Percentiles rank a stretch among this genome's conserved stretches.
Evolutionary conservation across 1,140 invertebrate species (phyloP).

Genomic region (Gryllus bimaculatus): DNA sequence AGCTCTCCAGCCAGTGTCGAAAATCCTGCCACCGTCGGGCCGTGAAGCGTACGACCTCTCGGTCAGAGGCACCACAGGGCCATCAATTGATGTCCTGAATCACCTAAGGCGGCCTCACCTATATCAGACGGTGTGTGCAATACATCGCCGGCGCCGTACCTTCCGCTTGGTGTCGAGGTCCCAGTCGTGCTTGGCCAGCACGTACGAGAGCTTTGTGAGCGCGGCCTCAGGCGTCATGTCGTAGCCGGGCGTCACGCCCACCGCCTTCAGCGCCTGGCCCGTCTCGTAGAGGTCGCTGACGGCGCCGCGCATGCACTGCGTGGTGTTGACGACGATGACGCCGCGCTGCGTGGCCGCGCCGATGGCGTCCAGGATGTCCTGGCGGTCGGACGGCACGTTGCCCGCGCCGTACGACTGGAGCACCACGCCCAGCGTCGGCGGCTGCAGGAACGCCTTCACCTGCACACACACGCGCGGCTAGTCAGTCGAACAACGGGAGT

Average conservation of each 20-base stretch:
- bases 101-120: no score
- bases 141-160: conserved; percentile 30
- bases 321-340: conserved; percentile 86
- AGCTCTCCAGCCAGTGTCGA: no score
- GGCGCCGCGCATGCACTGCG: conserved; percentile 73
- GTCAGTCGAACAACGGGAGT: no score
- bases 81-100: no score
- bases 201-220: conserved; percentile 82
- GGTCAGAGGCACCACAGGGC: no score
- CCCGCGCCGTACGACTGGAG: conserved; percentile 89
- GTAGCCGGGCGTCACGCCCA: conserved; percentile 76
- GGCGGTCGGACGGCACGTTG: conserved; percentile 76
- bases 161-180: conserved; percentile 58
- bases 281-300: conserved; percentile 75
- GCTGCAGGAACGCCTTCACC: conserved; percentile 66
- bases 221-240: conserved; percentile 96
- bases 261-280: conserved; percentile 49
- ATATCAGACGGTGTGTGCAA: no score
- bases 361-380: conserved; percentile 71
- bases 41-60: no score
- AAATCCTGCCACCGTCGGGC: no score
- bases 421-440: conserved; percentile 80
- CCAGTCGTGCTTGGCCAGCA: conserved; percentile 76
- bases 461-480: conserved; percentile 25
- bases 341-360: conserved; percentile 63